Percentiles rank a stretch among this genome's conserved stretches.
Evolutionary conservation across 2,888 invertebrate species (phyloP).

Genomic region (Allophyes oxyacanthae): DNA sequence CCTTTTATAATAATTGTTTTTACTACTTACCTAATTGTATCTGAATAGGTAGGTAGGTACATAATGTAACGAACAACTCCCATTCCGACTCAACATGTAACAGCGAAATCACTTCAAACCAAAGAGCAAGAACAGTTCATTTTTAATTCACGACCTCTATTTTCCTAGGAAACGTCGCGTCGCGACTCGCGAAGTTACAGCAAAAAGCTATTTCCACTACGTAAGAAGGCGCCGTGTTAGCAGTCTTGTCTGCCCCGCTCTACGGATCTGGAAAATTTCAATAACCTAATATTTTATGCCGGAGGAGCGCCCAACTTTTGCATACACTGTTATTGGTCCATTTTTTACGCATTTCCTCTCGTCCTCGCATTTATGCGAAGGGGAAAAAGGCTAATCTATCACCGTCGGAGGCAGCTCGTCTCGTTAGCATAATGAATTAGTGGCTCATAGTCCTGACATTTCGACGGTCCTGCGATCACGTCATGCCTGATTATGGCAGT

Average conservation of each 20-base stretch:
- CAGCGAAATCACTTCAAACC: conserved; percentile 18
- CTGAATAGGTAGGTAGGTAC: too few relatives aligned
- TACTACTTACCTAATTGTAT: not conserved
- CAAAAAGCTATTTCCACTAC: conserved; percentile 59
- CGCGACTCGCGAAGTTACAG: conserved; percentile 34
- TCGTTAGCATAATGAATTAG: conserved; percentile 88
- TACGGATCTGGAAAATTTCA: conserved; percentile 75
- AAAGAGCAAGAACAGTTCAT: conserved; percentile 31
- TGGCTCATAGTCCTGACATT: conserved; percentile 56
- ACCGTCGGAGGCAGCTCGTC: conserved; percentile 81
- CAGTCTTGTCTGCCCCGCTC: conserved; percentile 63
- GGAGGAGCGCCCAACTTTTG: conserved; percentile 65
- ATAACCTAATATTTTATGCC: conserved; percentile 74
- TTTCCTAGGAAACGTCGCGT: conserved; percentile 30
- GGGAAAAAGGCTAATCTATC: conserved; percentile 79
- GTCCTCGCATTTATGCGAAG: conserved; percentile 61
- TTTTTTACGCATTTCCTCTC: conserved; percentile 69
- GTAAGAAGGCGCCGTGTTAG: conserved; percentile 56
- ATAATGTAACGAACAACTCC: too few relatives aligned
- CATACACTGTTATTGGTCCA: conserved; percentile 71
- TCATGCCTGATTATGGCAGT: conserved; percentile 42
- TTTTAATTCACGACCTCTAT: conserved; percentile 43
- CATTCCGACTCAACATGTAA: conserved; percentile 9
- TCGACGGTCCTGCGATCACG: conserved; percentile 38
- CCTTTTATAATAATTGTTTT: too few relatives aligned